These are phyloP conservation scores for Protaetia brevitarsis DNA, from an alignment of 1,140 invertebrate species.

Conservation along the genomic window DNA sequence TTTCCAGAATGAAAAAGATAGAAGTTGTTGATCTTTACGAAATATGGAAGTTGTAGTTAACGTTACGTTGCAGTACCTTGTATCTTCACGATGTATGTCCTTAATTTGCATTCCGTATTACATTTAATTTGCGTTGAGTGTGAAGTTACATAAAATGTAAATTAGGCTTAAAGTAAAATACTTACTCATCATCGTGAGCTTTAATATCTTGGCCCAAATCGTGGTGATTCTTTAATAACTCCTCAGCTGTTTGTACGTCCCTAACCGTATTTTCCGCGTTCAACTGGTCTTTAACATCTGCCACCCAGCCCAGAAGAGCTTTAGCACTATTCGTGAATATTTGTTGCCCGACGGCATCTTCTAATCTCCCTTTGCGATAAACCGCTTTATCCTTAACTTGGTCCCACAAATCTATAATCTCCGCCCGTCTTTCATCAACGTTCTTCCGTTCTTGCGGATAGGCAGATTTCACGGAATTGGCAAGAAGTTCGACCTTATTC, in stretches of 20 bases:
- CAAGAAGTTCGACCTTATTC: constrained; percentile 73
- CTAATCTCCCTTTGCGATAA: constrained; percentile 74
- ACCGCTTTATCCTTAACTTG: constrained; percentile 80
- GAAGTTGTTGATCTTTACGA: too few relatives aligned
- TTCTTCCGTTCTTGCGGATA: constrained; percentile 88
- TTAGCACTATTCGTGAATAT: constrained; percentile 88
- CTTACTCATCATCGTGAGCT: constrained; percentile 82
- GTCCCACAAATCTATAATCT: constrained; percentile 85
- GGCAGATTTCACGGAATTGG: constrained; percentile 81
- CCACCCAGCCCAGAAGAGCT: constrained; percentile 75
- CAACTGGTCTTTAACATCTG: constrained; percentile 74
- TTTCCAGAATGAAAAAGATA: too few relatives aligned
- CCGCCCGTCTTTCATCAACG: constrained; percentile 78
- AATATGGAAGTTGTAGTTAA: too few relatives aligned
- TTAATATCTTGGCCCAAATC: constrained; percentile 90
- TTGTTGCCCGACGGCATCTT: constrained; percentile 91
- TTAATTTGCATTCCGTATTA: too few relatives aligned
- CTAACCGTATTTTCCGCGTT: constrained; percentile 78
- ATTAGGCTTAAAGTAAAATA: constrained; percentile 27
- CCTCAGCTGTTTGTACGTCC: constrained; percentile 88
- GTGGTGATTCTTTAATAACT: constrained; percentile 84
- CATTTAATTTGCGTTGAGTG: too few relatives aligned
- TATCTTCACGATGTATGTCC: too few relatives aligned
- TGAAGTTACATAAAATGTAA: background rate
- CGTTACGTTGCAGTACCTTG: too few relatives aligned